Percentiles rank a stretch among this genome's conserved stretches.
phyloP scores from a whole-genome alignment of 2,888 invertebrate species.

The Thymelicus sylvestris region DNA sequence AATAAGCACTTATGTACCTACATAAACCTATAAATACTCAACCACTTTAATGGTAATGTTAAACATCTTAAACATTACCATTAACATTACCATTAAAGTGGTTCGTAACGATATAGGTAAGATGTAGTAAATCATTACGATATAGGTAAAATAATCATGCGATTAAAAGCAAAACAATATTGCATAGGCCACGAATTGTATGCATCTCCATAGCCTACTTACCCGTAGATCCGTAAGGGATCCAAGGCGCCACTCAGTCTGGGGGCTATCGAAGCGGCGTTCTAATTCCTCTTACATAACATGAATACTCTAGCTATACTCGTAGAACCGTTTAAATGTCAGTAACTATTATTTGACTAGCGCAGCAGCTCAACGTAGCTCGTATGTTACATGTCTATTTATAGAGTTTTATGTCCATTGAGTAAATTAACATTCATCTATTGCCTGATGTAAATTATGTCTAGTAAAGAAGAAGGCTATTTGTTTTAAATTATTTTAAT shows the following conservation, averaged over 20 bases:
- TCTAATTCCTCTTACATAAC: slow-evolving; percentile 31
- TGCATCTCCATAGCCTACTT: slow-evolving; percentile 15
- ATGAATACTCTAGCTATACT: slow-evolving; percentile 5
- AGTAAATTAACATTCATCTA: neutral
- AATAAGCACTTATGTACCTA: too few relatives aligned
- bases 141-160: too few relatives aligned
- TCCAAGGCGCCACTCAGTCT: slow-evolving; percentile 66
- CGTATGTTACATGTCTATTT: neutral
- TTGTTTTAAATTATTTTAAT: neutral
- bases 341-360: slow-evolving; percentile 11
- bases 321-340: slow-evolving; percentile 20
- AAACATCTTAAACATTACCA: too few relatives aligned
- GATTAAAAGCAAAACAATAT: neutral
- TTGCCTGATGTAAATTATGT: neutral
- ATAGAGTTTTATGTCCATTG: neutral
- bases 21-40: too few relatives aligned
- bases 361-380: neutral
- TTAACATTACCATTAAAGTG: too few relatives aligned
- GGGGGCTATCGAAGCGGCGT: slow-evolving; percentile 45
- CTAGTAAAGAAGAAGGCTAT: neutral
- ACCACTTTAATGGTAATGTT: too few relatives aligned
- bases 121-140: too few relatives aligned
- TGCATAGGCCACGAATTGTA: slow-evolving; percentile 19
- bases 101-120: too few relatives aligned
- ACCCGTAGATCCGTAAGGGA: slow-evolving; percentile 10